Evolutionary conservation across 2,113 vertebrate species (phyloP).

Genomic region (Cavia aperea): DNA sequence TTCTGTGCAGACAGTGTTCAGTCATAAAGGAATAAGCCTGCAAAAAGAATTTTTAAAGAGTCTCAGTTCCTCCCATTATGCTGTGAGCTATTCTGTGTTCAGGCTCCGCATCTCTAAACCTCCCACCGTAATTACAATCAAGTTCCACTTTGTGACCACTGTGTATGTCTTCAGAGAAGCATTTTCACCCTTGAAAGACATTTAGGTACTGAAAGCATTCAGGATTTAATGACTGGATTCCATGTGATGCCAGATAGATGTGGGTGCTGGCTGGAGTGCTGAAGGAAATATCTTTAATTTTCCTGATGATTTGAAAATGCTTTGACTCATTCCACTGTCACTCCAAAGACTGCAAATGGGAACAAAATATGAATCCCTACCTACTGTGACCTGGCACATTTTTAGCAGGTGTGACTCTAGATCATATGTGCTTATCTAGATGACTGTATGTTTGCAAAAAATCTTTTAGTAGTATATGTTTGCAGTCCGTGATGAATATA

Average conservation of each 20-base stretch:
- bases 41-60: neutral
- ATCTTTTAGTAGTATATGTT: neutral
- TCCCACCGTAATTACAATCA: no score
- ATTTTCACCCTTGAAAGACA: neutral
- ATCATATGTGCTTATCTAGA: neutral
- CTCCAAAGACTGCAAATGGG: neutral
- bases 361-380: neutral
- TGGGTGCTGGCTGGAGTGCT: accelerated
- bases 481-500: neutral
- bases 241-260: accelerated
- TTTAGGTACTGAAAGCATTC: neutral
- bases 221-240: no score
- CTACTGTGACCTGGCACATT: neutral
- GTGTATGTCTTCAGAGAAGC: no score
- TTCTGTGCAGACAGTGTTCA: neutral
- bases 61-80: neutral
- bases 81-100: neutral
- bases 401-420: neutral
- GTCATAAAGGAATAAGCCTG: neutral
- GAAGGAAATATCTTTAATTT: neutral
- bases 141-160: accelerated
- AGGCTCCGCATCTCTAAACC: neutral
- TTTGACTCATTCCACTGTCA: neutral
- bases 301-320: neutral
- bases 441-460: neutral